Percentiles rank a stretch among this genome's conserved stretches.
Conservation (phyloP, 2,888 invertebrate genomes). For the Nephrocerus scutellatus region DNA sequence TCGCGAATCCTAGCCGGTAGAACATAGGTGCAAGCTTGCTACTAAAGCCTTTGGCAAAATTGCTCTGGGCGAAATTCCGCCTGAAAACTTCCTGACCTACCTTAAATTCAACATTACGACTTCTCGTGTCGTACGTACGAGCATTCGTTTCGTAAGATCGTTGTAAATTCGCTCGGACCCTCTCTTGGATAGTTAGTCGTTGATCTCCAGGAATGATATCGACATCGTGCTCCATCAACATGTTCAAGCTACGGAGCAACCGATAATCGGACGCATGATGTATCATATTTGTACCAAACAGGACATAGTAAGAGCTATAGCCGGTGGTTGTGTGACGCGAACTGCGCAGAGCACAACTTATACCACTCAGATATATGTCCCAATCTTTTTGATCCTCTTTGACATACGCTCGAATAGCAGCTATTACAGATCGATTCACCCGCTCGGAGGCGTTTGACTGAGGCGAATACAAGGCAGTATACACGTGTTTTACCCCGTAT, state of each 20-base stretch:
- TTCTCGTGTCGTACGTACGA: conserved; percentile 2
- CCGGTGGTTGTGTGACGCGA: conserved; percentile 11
- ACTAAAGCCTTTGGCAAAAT: conserved; percentile 5
- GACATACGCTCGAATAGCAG: conserved; percentile 24
- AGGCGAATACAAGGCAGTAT: conserved; percentile 30
- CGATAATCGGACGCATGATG: conserved; percentile 9
- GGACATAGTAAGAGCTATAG: conserved; percentile 12
- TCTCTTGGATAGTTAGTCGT: not conserved
- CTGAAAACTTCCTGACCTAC: conserved; percentile 8
- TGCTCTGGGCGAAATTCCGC: conserved; percentile 11
- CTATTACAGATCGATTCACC: conserved; percentile 30
- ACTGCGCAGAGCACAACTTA: conserved; percentile 13
- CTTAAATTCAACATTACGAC: not conserved
- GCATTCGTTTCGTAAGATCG: conserved; percentile 1
- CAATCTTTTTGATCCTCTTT: conserved; percentile 16
- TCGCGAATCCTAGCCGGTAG: conserved; percentile 1
- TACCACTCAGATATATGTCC: conserved; percentile 13
- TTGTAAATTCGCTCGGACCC: not conserved
- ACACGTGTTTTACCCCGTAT: conserved; percentile 17
- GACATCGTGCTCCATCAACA: not conserved
- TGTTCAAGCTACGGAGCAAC: conserved; percentile 7
- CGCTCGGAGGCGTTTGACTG: conserved; percentile 36
- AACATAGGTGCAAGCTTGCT: conserved; percentile 9
- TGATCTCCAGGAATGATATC: not conserved
- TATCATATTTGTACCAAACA: conserved; percentile 14